phyloP scores from a whole-genome alignment of 64 coral and sea anemone genomes.

The Pachyseris speciosa region DNA sequence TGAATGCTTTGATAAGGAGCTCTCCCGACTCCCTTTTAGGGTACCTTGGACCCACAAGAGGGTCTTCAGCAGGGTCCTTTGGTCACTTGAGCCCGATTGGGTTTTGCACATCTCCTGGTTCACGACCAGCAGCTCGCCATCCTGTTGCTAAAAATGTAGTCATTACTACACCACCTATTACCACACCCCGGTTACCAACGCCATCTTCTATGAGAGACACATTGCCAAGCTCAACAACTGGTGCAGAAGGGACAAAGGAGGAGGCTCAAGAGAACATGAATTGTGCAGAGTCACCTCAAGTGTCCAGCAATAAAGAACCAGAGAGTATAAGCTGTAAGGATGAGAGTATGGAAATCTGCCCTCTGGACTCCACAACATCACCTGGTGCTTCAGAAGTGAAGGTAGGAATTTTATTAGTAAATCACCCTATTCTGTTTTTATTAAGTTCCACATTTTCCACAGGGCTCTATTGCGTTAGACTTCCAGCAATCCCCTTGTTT shows the following conservation, averaged over 20 bases:
- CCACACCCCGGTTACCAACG: constrained; percentile 58
- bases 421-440: no score
- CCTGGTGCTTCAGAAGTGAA: constrained; percentile 71
- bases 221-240: constrained; percentile 79
- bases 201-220: constrained; percentile 66
- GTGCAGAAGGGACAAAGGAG: constrained; percentile 58
- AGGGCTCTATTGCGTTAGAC: no score
- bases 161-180: constrained; percentile 76
- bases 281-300: constrained; percentile 63
- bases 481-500: no score
- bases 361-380: constrained; percentile 91
- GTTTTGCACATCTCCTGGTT: constrained; percentile 83
- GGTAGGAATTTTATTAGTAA: no score
- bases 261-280: constrained; percentile 73
- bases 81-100: constrained; percentile 95
- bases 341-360: constrained; percentile 74
- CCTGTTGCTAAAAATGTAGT: constrained; percentile 39
- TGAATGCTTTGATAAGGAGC: constrained; percentile 88
- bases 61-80: constrained; percentile 95
- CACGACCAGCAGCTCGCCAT: constrained; percentile 50
- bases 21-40: constrained; percentile 95
- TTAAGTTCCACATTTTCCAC: no score
- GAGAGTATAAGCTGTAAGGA: constrained; percentile 58
- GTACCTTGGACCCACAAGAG: constrained; percentile 79
- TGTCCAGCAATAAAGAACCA: constrained; percentile 40